Percentiles rank a stretch among this genome's conserved stretches.
Evolutionary conservation across 2,113 vertebrate genomes (phyloP).

Genomic region (Centrocercus urophasianus): DNA sequence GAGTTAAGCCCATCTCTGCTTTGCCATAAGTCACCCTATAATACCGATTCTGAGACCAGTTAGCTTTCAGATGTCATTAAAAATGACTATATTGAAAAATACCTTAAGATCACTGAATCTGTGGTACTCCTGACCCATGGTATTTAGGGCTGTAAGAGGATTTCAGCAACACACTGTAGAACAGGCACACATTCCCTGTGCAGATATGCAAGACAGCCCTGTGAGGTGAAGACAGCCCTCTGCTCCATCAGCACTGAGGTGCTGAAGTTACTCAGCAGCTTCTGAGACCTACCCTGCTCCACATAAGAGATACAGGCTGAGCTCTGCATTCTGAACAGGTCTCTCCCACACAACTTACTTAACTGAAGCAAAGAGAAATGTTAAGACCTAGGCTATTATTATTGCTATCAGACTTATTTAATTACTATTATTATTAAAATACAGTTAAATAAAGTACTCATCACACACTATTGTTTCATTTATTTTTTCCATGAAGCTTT

Average conservation of each 20-base stretch:
- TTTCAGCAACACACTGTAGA: neutral
- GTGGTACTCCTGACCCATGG: slow-evolving; percentile 8
- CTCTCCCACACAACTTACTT: neutral
- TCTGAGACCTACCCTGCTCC: neutral
- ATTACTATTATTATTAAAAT: neutral
- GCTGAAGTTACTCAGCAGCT: neutral
- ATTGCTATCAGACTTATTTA: neutral
- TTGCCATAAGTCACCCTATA: slow-evolving; percentile 41
- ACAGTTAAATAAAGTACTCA: neutral
- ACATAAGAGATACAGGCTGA: neutral
- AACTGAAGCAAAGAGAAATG: neutral
- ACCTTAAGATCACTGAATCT: slow-evolving; percentile 29
- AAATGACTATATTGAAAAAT: slow-evolving; percentile 16
- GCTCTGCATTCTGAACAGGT: neutral
- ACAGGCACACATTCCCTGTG: neutral
- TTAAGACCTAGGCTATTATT: rapidly evolving
- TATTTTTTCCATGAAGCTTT: neutral
- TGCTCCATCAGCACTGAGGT: neutral
- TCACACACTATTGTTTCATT: neutral
- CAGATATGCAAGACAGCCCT: neutral
- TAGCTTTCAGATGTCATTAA: slow-evolving; percentile 57
- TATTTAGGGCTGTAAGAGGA: neutral
- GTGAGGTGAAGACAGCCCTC: neutral
- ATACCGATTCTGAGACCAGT: slow-evolving; percentile 10
- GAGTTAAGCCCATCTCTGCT: slow-evolving; percentile 14